phyloP scores from a whole-genome alignment of 2,113 vertebrate species.

The Rhinichthys klamathensis region DNA sequence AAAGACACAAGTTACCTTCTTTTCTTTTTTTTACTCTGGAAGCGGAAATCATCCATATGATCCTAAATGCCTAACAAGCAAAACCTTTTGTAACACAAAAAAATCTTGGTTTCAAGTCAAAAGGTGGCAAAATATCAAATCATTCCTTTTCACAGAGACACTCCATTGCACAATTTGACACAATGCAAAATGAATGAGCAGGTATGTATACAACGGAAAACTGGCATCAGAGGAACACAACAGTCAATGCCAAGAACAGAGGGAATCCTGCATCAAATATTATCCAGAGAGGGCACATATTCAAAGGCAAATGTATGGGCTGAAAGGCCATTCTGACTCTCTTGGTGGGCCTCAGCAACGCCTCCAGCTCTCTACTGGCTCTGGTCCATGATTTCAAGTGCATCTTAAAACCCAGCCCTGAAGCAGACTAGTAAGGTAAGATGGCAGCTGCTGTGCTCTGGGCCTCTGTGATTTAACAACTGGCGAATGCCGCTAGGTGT shows the following conservation, averaged over 20 bases:
- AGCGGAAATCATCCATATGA: slow-evolving; percentile 7
- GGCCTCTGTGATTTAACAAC: slow-evolving; percentile 64
- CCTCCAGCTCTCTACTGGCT: slow-evolving; percentile 62
- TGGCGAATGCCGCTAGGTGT: slow-evolving; percentile 57
- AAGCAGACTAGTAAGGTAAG: slow-evolving; percentile 57
- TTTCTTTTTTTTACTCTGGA: not conserved
- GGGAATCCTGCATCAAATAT: slow-evolving; percentile 59
- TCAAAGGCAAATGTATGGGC: slow-evolving; percentile 64
- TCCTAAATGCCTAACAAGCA: slow-evolving; percentile 69
- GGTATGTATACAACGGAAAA: slow-evolving; percentile 52
- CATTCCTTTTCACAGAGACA: slow-evolving; percentile 62
- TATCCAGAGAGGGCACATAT: slow-evolving; percentile 60
- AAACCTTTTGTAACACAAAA: slow-evolving; percentile 61
- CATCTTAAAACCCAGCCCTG: slow-evolving; percentile 55
- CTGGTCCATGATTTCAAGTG: slow-evolving; percentile 51
- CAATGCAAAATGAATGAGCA: slow-evolving; percentile 68
- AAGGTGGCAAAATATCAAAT: slow-evolving; percentile 77
- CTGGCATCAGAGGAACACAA: slow-evolving; percentile 52
- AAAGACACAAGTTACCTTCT: not conserved
- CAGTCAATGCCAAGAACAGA: slow-evolving; percentile 50
- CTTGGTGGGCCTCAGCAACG: slow-evolving; percentile 54
- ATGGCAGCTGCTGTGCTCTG: slow-evolving; percentile 59
- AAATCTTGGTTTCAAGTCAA: slow-evolving; percentile 67
- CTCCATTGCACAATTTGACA: slow-evolving; percentile 64
- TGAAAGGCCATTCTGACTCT: slow-evolving; percentile 45